A percentile compares a stretch with the other conserved stretches of the same genome.
These are phyloP conservation scores for Drosophila flavopinicola DNA, from an alignment of 2,888 invertebrate species.

Conservation along the genomic window DNA sequence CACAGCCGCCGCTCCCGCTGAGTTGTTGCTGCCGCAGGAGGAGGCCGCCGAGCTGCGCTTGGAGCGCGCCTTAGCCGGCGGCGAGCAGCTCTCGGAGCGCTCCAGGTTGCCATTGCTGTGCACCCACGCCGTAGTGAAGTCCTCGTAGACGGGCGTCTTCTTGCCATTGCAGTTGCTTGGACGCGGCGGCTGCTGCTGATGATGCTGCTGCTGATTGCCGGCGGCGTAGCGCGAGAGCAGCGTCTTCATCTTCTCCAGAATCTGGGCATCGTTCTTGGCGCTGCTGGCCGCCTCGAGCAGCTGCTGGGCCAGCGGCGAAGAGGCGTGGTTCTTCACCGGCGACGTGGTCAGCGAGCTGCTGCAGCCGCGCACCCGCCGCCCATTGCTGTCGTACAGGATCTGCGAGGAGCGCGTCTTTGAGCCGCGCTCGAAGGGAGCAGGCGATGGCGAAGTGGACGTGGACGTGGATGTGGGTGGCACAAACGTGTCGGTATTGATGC, in stretches of 20 bases:
- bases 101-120: conserved; percentile 89
- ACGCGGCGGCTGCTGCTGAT: conserved; percentile 24
- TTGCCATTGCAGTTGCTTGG: conserved; percentile 45
- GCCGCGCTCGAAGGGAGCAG: conserved; percentile 85
- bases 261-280: conserved; percentile 90
- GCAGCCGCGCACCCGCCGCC: conserved; percentile 84
- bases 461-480: conserved; percentile 69
- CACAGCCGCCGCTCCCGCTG: conserved; percentile 45
- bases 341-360: conserved; percentile 83
- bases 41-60: conserved; percentile 84
- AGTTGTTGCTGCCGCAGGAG: conserved; percentile 82
- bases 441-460: conserved; percentile 8
- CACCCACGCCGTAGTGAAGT: conserved; percentile 89
- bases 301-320: conserved; percentile 89
- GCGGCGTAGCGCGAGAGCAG: conserved; percentile 87
- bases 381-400: conserved; percentile 85
- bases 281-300: conserved; percentile 89
- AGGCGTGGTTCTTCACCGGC: conserved; percentile 86
- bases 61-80: conserved; percentile 81
- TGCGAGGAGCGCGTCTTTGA: conserved; percentile 82
- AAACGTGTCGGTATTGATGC: conserved; percentile 88
- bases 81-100: conserved; percentile 86
- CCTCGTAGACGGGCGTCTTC: conserved; percentile 86
- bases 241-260: conserved; percentile 90
- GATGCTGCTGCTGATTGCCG: conserved; percentile 63